A percentile compares a stretch with the other conserved stretches of the same genome.
phyloP scores from a whole-genome alignment of 2,888 invertebrate species.

The Lamellibrachia columna region DNA sequence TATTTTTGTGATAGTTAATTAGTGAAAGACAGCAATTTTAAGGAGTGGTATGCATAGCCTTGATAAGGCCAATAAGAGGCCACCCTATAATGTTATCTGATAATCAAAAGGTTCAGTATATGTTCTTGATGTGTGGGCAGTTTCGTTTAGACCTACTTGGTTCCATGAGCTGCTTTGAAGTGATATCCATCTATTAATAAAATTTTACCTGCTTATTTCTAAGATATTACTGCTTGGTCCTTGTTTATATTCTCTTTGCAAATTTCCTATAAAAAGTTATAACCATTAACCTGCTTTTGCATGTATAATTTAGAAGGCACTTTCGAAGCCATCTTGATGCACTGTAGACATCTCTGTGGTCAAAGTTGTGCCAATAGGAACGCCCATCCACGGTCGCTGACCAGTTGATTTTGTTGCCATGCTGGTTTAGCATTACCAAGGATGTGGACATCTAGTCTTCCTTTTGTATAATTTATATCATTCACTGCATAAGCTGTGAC shows the following conservation, averaged over 20 bases:
- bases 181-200: too few relatives aligned
- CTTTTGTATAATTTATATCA: background rate
- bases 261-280: background rate
- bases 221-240: background rate
- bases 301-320: background rate
- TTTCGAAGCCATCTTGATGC: conserved; percentile 17
- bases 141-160: too few relatives aligned
- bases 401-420: background rate
- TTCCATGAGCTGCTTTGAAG: too few relatives aligned
- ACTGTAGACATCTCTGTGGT: conserved; percentile 10
- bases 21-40: too few relatives aligned
- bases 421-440: conserved; percentile 20
- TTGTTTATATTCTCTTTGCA: background rate
- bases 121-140: too few relatives aligned
- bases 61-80: too few relatives aligned
- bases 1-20: too few relatives aligned
- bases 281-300: background rate
- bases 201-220: background rate
- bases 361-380: conserved; percentile 20
- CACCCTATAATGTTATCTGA: too few relatives aligned
- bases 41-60: too few relatives aligned
- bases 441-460: background rate
- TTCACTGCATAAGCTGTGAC: background rate
- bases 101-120: too few relatives aligned
- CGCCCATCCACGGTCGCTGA: conserved; percentile 4